Base-by-base conservation (phyloP, 2,888 invertebrate species). In the Acronicta leporina region DNA sequence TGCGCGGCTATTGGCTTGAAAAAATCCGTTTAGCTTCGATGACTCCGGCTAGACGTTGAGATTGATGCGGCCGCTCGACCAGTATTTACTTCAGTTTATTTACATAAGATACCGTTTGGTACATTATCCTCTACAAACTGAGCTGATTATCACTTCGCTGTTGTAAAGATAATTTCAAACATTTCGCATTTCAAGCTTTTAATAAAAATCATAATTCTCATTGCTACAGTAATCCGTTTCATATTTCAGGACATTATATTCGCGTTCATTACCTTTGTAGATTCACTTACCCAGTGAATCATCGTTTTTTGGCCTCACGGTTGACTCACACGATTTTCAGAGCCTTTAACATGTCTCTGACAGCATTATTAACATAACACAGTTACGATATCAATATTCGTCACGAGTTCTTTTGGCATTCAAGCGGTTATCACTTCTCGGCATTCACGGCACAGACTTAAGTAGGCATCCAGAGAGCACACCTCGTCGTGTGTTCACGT, bases 1-100 rank as follows among this genome's bases (percentile, higher is more conserved):
- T 90, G 93, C 90, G 85, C 92, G 83, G 92, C 94, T 88, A 94
- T 94, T 94, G 94, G 94, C 91, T 94, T 92, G 92, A 91, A 93
- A 92, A 92, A 93, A 91, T 90, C 88, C 90, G 94, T 93, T 94
- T 94, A 92, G 89, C 92, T 91, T 88, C 85, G 92, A 90, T 92
- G 89, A 91, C 89, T 90, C 82, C 77, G 89, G 88, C 92, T 92
- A 92, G 92, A 91, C 89, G 83, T 80, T 82, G 86, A 92, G 92
- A 94, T 93, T 92, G 91, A 94, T 92, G 87, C 85, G 78, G 78
- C 76, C 80, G 84, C 77, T 80, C 81, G 83, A 82, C 79, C 84
- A 81, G 85, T 87, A 85, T 87, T 88, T 87, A 87, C 81, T 81
- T 75, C 77, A 71, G 70, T 79, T 76, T 83, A 82, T 87, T 88